A percentile compares a stretch with the other conserved stretches of the same genome.
These are phyloP conservation scores for Amazonetta brasiliensis DNA, from an alignment of 2,797 vertebrate species.

Conservation along the genomic window DNA sequence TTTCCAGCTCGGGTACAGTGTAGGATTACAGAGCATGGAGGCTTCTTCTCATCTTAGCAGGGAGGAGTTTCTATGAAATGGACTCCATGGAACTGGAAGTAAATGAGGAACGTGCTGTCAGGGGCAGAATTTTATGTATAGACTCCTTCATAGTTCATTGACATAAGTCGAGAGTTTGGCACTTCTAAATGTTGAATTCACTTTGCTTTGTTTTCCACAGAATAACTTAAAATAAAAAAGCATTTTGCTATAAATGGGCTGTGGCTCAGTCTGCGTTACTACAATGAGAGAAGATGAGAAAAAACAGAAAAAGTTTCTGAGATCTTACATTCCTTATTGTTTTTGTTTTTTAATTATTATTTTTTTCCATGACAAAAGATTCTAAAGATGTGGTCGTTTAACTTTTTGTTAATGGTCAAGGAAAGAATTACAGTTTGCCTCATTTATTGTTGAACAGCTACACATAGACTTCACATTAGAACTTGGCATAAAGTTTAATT, in stretches of 20 bases:
- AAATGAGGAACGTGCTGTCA: background rate
- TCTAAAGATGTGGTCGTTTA: background rate
- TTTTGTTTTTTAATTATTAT: background rate
- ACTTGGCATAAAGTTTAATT: background rate
- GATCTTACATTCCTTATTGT: background rate
- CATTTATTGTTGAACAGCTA: background rate
- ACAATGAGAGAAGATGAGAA: background rate
- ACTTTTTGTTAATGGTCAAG: background rate
- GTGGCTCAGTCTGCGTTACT: background rate
- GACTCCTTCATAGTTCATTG: background rate
- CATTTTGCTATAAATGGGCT: background rate
- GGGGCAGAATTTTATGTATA: background rate
- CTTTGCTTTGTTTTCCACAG: background rate
- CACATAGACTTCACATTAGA: background rate
- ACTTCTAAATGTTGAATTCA: background rate
- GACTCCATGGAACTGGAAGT: background rate
- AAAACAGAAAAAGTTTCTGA: background rate
- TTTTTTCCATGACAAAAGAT: background rate
- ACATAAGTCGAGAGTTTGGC: background rate
- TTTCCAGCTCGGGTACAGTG: background rate
- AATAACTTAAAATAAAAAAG: background rate
- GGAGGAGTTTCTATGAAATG: constrained; percentile 11
- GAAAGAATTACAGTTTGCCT: background rate
- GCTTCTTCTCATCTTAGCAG: constrained; percentile 4
- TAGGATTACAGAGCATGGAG: constrained; percentile 37